Base-by-base conservation (phyloP, 2,113 vertebrate genomes). In the Phalacrocorax aristotelis region DNA sequence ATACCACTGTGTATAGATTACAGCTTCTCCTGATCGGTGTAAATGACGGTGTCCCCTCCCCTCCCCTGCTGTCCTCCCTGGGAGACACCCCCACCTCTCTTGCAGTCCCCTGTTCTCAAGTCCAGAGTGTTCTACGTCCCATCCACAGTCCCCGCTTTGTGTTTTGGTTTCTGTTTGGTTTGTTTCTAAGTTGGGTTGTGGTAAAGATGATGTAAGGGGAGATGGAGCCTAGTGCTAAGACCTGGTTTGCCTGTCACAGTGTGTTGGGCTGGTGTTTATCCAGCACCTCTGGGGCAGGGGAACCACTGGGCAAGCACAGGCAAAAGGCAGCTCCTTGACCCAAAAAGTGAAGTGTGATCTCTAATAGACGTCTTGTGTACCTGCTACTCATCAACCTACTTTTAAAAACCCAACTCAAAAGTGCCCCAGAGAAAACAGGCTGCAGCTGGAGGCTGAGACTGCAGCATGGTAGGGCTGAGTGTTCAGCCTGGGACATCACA, bases 41-140 rank as follows among this genome's bases (percentile, higher is more conserved):
- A 89, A 96, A 96, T 90, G 92, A 70, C 16, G 91, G 95, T 97
- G 95, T 97, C 96, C 97, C 96, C 95, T 96, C 95, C 95, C 96
- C 96, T 95, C 94, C 92, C 64, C 74, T 79, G 86, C 87, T 84
- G 94, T 93, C 29, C 75, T 88, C 83, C 40, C 46, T 57, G 64
- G 89, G 90, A 83, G 80, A 91, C 74, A 71, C 78, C 70, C 46
- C 36, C 68, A 52, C 51, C 29, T 44, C 74, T 82, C 83, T 36
- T 84, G 80, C 91, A 76, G 81, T 94, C 84, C 90, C 78, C 52
- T 66, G 54, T 97, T 95, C 83, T 93, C 60, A 44, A 96, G 86
- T 94, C 95, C 72, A n/a, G 87, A 94, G 83, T 85, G 89, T 91
- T 95, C 91, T 82, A 30, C 11, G 15, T 96, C 90, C 84, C 51